A percentile compares a stretch with the other conserved stretches of the same genome.
Conservation (phyloP, 2,113 vertebrate species). For the Grallaria varia region DNA sequence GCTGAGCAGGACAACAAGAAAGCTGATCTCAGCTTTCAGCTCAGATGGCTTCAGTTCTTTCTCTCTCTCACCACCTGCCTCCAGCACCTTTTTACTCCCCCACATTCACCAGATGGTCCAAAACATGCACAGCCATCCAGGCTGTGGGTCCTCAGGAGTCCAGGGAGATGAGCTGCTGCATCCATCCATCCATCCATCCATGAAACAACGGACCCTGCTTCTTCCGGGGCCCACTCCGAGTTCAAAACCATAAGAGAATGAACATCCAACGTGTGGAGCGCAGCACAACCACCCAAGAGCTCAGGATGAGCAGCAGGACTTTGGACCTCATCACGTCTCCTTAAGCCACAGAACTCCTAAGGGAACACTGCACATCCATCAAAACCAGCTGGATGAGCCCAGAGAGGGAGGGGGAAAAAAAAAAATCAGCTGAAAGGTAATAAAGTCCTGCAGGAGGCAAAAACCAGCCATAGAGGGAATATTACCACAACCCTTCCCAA, state of each 20-base stretch:
- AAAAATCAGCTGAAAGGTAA: not conserved
- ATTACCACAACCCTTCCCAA: not conserved
- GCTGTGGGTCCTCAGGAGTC: too few species aligned
- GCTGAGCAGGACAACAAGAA: not conserved
- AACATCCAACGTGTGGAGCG: not conserved
- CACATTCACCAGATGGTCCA: too few species aligned
- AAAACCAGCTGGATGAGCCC: not conserved
- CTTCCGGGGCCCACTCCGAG: too few species aligned
- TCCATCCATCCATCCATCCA: too few species aligned
- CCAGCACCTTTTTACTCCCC: too few species aligned
- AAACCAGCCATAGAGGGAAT: not conserved
- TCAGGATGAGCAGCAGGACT: not conserved
- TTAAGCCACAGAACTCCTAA: not conserved
- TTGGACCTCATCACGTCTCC: not conserved
- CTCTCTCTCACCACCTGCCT: too few species aligned
- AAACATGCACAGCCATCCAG: too few species aligned
- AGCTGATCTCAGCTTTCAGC: too few species aligned
- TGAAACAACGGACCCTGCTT: too few species aligned
- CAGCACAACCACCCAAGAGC: not conserved
- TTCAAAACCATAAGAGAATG: not conserved
- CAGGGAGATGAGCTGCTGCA: too few species aligned
- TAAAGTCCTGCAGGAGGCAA: not conserved
- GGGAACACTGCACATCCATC: not conserved
- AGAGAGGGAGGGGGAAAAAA: too few species aligned
- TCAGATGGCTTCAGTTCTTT: too few species aligned